Conservation (phyloP, 2,888 invertebrate species). For the Mellilla xanthometata region DNA sequence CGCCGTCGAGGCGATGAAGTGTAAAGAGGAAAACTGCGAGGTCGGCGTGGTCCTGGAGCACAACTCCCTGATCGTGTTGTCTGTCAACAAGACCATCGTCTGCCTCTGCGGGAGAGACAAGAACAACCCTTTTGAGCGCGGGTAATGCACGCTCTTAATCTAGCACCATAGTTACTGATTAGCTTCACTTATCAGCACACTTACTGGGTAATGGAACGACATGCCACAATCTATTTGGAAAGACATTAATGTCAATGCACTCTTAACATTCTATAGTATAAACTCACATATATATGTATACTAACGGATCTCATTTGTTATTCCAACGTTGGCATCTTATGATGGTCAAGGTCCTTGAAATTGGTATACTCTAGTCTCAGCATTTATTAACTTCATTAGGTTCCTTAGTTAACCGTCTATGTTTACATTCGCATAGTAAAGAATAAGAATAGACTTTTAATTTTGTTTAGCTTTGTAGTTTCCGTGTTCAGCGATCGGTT, state of each 20-base stretch:
- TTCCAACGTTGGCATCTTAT: conserved; percentile 65
- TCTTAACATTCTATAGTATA: no score
- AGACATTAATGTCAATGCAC: conserved; percentile 18
- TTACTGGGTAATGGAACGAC: conserved; percentile 34
- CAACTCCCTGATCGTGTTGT: conserved; percentile 78
- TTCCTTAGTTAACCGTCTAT: not conserved
- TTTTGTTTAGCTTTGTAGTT: conserved; percentile 35
- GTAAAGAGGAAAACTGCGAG: conserved; percentile 82
- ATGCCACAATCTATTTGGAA: conserved; percentile 25
- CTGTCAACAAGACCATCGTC: conserved; percentile 79
- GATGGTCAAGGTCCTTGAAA: conserved; percentile 65
- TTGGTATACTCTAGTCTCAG: conserved; percentile 48
- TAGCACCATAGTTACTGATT: conserved; percentile 49
- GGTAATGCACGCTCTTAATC: conserved; percentile 65
- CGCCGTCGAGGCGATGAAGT: conserved; percentile 82
- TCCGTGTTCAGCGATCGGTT: conserved; percentile 50
- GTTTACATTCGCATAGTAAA: conserved; percentile 29
- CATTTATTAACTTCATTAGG: conserved; percentile 22
- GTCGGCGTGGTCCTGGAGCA: conserved; percentile 79
- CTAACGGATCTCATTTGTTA: conserved; percentile 44
- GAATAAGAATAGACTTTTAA: conserved; percentile 44
- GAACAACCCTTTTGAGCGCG: conserved; percentile 77
- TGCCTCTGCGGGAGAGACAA: conserved; percentile 77
- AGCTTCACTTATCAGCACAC: conserved; percentile 39
- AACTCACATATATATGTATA: not conserved